Percentiles rank a stretch among this genome's conserved stretches.
These are phyloP conservation scores for Capra hircus DNA, from an alignment of 2,113 vertebrate species.

Conservation along the genomic window DNA sequence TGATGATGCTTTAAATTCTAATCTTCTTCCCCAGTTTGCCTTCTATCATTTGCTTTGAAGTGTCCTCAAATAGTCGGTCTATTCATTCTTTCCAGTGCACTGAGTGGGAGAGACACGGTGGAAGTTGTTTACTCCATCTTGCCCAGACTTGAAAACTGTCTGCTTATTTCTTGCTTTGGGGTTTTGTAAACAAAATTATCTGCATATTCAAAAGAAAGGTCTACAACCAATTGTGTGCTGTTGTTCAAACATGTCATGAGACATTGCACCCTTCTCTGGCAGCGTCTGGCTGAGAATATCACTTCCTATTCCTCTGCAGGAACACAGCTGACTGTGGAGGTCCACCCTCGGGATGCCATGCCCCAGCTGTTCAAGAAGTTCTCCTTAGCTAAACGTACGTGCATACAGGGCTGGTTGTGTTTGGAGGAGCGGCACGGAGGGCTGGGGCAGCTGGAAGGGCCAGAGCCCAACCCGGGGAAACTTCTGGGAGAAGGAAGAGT, in stretches of 20 bases:
- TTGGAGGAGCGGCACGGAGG: not conserved
- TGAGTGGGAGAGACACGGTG: not conserved
- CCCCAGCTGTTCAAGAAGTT: constrained; percentile 79
- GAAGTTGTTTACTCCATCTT: not conserved
- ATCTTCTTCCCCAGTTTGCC: not conserved
- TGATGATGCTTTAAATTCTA: not conserved
- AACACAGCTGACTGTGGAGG: constrained; percentile 80
- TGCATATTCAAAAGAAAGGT: not conserved
- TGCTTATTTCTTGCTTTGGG: not conserved
- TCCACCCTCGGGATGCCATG: constrained; percentile 73
- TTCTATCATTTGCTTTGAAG: not conserved
- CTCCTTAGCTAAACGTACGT: constrained; percentile 80
- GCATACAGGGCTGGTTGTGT: not conserved
- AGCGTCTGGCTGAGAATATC: not conserved
- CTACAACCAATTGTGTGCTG: not conserved
- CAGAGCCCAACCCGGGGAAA: not conserved
- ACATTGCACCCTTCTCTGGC: not conserved
- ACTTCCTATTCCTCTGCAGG: constrained; percentile 54
- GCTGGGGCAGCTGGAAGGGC: not conserved
- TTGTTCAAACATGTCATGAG: not conserved
- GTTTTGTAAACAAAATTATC: not conserved
- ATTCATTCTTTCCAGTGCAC: not conserved
- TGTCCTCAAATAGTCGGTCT: not conserved
- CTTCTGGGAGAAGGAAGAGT: not conserved
- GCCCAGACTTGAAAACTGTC: not conserved